These are phyloP conservation scores for Sinocyclocheilus anophthalmus DNA, from an alignment of 2,113 vertebrate genomes.

Conservation along the genomic window DNA sequence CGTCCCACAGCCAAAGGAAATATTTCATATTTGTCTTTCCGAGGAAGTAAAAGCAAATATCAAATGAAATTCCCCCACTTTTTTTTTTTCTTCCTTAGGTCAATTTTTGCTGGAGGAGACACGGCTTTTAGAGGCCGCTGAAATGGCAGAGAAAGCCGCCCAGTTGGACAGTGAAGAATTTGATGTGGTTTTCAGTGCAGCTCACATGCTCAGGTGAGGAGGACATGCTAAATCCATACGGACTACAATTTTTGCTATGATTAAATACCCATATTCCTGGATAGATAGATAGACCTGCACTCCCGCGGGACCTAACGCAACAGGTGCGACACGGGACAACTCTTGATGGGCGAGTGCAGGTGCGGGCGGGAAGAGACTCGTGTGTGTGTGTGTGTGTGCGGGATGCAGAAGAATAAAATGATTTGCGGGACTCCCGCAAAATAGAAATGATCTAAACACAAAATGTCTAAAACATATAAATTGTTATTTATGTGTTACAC, in stretches of 20 bases:
- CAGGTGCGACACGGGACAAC: too few relatives aligned
- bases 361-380: too few relatives aligned
- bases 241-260: neutral
- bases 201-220: constrained; percentile 96
- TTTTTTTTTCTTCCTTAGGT: constrained; percentile 74
- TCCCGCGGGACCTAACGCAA: too few relatives aligned
- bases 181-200: constrained; percentile 97
- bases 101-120: constrained; percentile 97
- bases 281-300: too few relatives aligned
- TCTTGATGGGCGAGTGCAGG: too few relatives aligned
- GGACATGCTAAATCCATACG: neutral
- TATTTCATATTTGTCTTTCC: constrained; percentile 50
- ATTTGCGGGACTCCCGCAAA: too few relatives aligned
- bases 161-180: constrained; percentile 90
- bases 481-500: too few relatives aligned
- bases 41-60: constrained; percentile 20
- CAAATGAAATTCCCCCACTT: constrained; percentile 33
- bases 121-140: constrained; percentile 91
- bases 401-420: too few relatives aligned
- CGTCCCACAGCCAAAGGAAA: constrained; percentile 59
- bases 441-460: too few relatives aligned
- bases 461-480: too few relatives aligned
- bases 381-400: too few relatives aligned
- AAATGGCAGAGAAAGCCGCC: constrained; percentile 97
- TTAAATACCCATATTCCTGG: neutral